Conservation (phyloP, 2,888 invertebrate genomes). For the Idaea biselata region DNA sequence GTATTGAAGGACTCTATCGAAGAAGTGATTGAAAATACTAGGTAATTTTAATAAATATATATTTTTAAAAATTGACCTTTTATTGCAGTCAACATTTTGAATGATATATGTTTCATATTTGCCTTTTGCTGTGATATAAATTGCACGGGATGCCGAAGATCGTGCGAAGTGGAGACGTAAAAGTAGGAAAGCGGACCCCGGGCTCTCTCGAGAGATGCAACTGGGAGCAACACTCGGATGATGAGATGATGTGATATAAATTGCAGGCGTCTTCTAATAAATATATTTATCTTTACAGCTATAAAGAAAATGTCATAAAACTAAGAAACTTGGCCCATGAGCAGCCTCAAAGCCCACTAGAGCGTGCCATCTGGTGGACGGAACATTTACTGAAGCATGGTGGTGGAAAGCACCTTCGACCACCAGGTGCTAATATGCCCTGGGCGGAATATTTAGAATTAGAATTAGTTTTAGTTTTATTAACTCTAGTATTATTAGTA, state of each 20-base stretch:
- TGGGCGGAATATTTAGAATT: conserved; percentile 20
- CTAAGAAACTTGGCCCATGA: conserved; percentile 24
- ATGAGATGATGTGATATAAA: neutral
- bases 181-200: no score
- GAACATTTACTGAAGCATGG: conserved; percentile 39
- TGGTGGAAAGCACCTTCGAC: conserved; percentile 26
- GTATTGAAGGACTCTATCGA: conserved; percentile 34
- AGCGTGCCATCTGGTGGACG: conserved; percentile 44
- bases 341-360: conserved; percentile 33
- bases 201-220: no score
- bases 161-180: no score
- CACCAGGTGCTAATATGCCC: conserved; percentile 25
- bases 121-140: neutral
- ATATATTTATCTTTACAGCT: conserved; percentile 19
- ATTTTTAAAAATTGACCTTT: neutral
- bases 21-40: conserved; percentile 31
- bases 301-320: conserved; percentile 24
- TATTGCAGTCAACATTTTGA: neutral
- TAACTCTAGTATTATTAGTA: neutral
- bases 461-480: conserved; percentile 2
- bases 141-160: no score
- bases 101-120: neutral
- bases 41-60: conserved; percentile 23
- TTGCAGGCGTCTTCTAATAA: neutral
- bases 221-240: no score